Evolutionary conservation across 2,888 invertebrate species (phyloP).

Genomic region (Leptinotarsa juncta): DNA sequence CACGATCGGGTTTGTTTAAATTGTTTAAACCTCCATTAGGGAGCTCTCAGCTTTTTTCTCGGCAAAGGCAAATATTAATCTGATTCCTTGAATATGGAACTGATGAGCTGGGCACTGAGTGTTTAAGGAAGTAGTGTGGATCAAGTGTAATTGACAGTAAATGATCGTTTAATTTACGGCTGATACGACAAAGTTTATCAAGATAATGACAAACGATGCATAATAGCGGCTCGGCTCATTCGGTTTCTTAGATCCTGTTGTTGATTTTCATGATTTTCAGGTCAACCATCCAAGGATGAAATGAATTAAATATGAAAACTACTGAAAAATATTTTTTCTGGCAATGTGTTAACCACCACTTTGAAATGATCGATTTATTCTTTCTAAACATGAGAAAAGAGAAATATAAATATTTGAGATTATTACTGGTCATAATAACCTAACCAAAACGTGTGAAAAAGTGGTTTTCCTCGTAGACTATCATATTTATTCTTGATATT

Average conservation of each 20-base stretch:
- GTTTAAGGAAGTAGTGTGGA: constrained; percentile 20
- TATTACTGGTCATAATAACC: no score
- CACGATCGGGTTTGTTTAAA: constrained; percentile 48
- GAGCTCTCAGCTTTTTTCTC: constrained; percentile 32
- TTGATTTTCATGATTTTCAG: background rate
- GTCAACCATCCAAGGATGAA: background rate
- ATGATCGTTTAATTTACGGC: constrained; percentile 20
- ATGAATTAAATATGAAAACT: no score
- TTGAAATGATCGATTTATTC: no score
- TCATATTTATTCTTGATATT: no score
- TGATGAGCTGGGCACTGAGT: constrained; percentile 12
- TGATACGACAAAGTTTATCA: constrained; percentile 22
- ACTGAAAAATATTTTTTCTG: no score
- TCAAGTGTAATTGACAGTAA: constrained; percentile 20
- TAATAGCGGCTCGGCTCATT: background rate
- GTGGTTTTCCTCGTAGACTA: no score
- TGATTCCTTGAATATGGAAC: constrained; percentile 13
- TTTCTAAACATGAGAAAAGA: no score
- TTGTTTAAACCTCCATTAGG: constrained; percentile 45
- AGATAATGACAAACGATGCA: background rate
- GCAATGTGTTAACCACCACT: no score
- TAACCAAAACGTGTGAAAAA: no score
- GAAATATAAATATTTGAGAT: no score
- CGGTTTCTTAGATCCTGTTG: background rate
- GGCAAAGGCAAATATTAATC: constrained; percentile 12